Evolutionary conservation across 2,888 invertebrate species (phyloP), one percentile per base, ranked within the genome.

Genomic region (Drosophila buzzatii): DNA sequence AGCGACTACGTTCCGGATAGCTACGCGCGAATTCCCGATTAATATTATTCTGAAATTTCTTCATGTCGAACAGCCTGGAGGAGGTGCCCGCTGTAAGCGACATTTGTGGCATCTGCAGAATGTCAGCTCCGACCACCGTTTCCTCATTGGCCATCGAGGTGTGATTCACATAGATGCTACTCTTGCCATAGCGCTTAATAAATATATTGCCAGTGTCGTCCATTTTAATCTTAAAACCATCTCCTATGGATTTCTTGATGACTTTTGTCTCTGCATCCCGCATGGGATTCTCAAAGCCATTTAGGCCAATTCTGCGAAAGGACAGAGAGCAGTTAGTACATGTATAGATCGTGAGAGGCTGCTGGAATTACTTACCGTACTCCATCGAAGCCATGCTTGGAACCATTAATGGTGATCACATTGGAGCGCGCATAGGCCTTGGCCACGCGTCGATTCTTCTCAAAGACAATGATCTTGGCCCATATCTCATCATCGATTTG

Each of bases 401-500:
- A 97, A 61, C 99, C 99, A 92, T 99, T 99, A 91, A 99, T 96
- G 70, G 98, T 98, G 91, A 99, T 96, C 76, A 99, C 98, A 55
- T 98, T 98, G 72, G 98, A 98, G 66, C 99, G 95, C 75, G 99
- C 98, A 93, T 99, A 99, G 6, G 99, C 99, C 93, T 99, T 99
- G 77, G 99, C 99, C 61, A 99, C 98, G 83, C 99, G 95, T 83
- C 98, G 95, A 93, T 98, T 98, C 92, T 97, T 95, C 93, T 99
- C 99, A 93, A 99, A 96, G 74, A 99, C 98, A 91, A 99, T 98
- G 77, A 99, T 96, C 95, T 99, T 99, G 74, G 98, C 98, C 99
- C 99, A 99, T 89, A 99, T 99, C 94, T 98, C 99, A 92, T 99
- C 98, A 92, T 99, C 99, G 85, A 99, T 98, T 94, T 98, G 97